Evolutionary conservation across 2,888 invertebrate species (phyloP).

Genomic region (Nomada ruficornis): DNA sequence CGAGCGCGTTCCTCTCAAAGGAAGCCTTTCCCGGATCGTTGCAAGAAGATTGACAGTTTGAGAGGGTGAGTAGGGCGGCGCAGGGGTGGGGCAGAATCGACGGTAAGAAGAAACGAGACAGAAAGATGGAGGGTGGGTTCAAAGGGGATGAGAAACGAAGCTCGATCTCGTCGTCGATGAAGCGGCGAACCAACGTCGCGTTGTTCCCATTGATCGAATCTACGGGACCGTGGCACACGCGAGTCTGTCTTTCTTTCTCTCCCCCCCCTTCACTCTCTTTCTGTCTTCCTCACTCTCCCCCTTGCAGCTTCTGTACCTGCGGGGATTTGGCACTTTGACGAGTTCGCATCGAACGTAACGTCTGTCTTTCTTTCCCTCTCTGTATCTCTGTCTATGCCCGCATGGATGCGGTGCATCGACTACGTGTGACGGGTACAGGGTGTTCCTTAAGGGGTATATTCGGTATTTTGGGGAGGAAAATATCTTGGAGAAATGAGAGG

Average conservation of each 20-base stretch:
- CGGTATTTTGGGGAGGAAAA: conserved; percentile 20
- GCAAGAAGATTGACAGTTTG: conserved; percentile 54
- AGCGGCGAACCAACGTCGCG: conserved; percentile 65
- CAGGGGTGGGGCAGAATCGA: conserved; percentile 5
- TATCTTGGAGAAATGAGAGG: not conserved
- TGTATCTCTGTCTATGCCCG: not conserved
- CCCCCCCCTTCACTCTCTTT: not conserved
- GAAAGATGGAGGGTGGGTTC: conserved; percentile 32
- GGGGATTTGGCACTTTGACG: conserved; percentile 72
- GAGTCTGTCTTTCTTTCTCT: conserved; percentile 19
- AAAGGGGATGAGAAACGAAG: conserved; percentile 59
- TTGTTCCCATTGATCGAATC: conserved; percentile 68
- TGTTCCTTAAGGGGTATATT: conserved; percentile 18
- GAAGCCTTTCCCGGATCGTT: conserved; percentile 48
- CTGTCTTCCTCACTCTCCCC: too few relatives aligned
- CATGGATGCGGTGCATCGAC: conserved; percentile 4
- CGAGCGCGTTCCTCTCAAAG: conserved; percentile 35
- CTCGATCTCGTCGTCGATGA: conserved; percentile 67
- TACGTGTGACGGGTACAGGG: conserved; percentile 23
- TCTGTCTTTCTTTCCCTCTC: conserved; percentile 16
- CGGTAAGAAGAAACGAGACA: conserved; percentile 34
- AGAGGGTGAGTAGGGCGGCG: not conserved
- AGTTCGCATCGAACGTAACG: conserved; percentile 63
- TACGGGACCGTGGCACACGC: conserved; percentile 52
- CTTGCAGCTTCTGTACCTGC: conserved; percentile 49